Conservation (phyloP, 2,888 invertebrate species). For the Ormyrus nitidulus region DNA sequence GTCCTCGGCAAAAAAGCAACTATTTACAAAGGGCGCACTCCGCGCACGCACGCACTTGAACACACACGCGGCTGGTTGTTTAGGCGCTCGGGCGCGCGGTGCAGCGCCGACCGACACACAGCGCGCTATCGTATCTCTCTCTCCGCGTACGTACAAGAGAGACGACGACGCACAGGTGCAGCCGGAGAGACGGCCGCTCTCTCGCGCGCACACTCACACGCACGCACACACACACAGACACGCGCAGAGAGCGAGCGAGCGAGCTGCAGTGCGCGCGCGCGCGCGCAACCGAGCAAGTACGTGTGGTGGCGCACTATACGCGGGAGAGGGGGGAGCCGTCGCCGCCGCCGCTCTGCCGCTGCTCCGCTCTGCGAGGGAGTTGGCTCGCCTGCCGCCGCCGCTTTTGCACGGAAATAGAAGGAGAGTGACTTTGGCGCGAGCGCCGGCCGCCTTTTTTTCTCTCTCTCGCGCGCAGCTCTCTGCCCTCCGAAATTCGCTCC, state of each 20-base stretch:
- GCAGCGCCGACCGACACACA: too few species aligned
- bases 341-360: not conserved
- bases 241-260: constrained; percentile 45
- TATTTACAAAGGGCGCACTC: not conserved
- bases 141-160: too few species aligned
- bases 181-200: too few species aligned
- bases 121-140: too few species aligned
- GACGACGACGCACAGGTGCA: too few species aligned
- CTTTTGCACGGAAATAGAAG: constrained; percentile 45
- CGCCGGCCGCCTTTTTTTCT: constrained; percentile 19
- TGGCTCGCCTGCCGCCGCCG: not conserved
- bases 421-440: constrained; percentile 43
- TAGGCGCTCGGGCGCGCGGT: too few species aligned
- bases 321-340: constrained; percentile 25
- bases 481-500: not conserved
- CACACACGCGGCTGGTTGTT: too few species aligned
- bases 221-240: not conserved
- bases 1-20: too few species aligned
- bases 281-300: constrained; percentile 16
- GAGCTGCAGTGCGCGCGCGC: constrained; percentile 21
- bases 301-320: constrained; percentile 23
- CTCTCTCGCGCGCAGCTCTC: not conserved
- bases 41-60: not conserved
- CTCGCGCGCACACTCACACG: constrained; percentile 8
- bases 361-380: constrained; percentile 6